Conservation (phyloP, 2,888 invertebrate genomes). For the Harmothoe impar region DNA sequence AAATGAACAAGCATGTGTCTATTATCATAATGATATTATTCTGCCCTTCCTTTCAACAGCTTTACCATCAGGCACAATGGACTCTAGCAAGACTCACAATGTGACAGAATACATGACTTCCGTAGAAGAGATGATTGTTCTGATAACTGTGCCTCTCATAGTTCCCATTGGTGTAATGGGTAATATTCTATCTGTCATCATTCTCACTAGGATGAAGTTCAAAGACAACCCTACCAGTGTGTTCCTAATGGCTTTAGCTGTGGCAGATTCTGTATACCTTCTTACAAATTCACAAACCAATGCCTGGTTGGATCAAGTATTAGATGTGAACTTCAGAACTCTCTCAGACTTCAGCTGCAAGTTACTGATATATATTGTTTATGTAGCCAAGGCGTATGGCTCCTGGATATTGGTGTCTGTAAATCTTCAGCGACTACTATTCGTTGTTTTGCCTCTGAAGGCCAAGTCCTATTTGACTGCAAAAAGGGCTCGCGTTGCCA, state of each 20-base stretch:
- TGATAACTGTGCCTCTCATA: slow-evolving; percentile 1
- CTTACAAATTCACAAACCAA: not conserved
- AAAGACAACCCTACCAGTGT: slow-evolving; percentile 23
- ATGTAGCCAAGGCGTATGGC: not conserved
- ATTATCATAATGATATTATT: too few relatives aligned
- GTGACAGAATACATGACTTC: too few relatives aligned
- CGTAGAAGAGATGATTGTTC: too few relatives aligned
- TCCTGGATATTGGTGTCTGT: slow-evolving; percentile 12
- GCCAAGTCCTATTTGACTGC: not conserved
- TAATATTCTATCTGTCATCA: not conserved
- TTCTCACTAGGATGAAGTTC: not conserved
- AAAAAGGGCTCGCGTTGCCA: too few relatives aligned
- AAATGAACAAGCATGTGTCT: too few relatives aligned
- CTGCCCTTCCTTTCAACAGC: too few relatives aligned
- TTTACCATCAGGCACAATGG: too few relatives aligned
- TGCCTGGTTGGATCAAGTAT: not conserved
- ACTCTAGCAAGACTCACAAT: too few relatives aligned
- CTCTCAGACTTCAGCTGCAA: not conserved
- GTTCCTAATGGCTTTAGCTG: slow-evolving; percentile 1
- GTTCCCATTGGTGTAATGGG: slow-evolving; percentile 6
- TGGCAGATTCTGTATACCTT: slow-evolving; percentile 16
- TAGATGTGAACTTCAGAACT: not conserved
- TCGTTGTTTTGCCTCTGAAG: not conserved
- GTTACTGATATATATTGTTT: not conserved
- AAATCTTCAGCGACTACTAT: not conserved